Conservation (phyloP, 2,113 vertebrate species). For the Brienomyrus longianalis region DNA sequence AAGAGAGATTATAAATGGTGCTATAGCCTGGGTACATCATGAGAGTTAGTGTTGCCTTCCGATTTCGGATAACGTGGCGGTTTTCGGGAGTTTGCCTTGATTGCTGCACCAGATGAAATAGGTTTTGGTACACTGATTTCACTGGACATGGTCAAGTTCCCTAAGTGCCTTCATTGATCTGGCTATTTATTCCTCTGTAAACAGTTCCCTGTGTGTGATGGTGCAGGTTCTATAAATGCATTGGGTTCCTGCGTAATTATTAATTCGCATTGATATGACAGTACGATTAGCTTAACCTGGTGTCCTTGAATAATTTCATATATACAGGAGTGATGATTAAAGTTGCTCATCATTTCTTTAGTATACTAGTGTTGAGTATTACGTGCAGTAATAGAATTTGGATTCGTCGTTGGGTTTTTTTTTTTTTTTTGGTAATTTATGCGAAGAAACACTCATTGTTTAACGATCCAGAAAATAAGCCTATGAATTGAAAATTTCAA, state of each 20-base stretch:
- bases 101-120: neutral
- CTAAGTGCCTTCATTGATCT: conserved; percentile 5
- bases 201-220: neutral
- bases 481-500: conserved; percentile 3
- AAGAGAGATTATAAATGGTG: neutral
- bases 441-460: neutral
- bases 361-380: neutral
- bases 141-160: neutral
- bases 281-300: neutral
- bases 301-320: neutral
- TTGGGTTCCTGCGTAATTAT: neutral
- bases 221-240: neutral
- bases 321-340: neutral
- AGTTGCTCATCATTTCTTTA: neutral
- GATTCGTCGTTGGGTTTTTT: neutral
- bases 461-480: neutral
- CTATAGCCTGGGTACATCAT: neutral
- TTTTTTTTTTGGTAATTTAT: neutral
- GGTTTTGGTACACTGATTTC: neutral
- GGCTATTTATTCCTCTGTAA: neutral
- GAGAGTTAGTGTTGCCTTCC: neutral
- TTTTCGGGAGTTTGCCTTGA: neutral
- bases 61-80: neutral
- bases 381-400: neutral
- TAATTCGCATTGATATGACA: neutral